phyloP scores from a whole-genome alignment of 2,797 vertebrate genomes.

The Zalophus californianus region DNA sequence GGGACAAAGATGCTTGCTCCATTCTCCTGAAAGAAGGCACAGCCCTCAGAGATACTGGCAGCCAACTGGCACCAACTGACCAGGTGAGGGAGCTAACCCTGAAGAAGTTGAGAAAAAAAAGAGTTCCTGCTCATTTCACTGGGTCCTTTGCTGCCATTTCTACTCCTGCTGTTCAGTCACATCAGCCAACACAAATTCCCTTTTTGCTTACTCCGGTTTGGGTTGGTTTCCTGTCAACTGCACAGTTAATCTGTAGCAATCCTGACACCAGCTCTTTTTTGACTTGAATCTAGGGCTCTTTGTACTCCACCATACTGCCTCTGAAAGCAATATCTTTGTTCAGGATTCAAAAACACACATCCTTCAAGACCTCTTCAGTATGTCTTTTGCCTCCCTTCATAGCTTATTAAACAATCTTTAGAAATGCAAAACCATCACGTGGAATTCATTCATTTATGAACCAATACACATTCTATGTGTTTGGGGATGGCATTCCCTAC shows the following conservation, averaged over 20 bases:
- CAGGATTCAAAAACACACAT: not conserved
- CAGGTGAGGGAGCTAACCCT: not conserved
- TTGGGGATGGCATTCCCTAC: not conserved
- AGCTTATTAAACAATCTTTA: not conserved
- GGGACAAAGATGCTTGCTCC: not conserved
- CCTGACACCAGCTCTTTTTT: not conserved
- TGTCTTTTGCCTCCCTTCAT: not conserved
- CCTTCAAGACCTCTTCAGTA: not conserved
- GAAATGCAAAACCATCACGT: not conserved
- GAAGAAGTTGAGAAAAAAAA: not conserved
- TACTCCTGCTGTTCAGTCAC: not conserved
- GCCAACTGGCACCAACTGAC: not conserved
- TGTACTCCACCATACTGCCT: not conserved
- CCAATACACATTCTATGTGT: not conserved
- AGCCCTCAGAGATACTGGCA: not conserved
- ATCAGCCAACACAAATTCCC: not conserved
- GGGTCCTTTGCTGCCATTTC: not conserved
- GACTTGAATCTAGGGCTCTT: constrained; percentile 2
- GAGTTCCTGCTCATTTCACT: not conserved
- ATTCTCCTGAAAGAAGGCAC: not conserved
- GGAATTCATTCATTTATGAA: not conserved
- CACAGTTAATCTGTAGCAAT: not conserved
- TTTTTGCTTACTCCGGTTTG: not conserved
- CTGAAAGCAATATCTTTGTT: constrained; percentile 36
- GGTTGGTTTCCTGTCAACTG: not conserved